phyloP scores from a whole-genome alignment of 2,113 vertebrate species.

The Anthoscopus minutus region DNA sequence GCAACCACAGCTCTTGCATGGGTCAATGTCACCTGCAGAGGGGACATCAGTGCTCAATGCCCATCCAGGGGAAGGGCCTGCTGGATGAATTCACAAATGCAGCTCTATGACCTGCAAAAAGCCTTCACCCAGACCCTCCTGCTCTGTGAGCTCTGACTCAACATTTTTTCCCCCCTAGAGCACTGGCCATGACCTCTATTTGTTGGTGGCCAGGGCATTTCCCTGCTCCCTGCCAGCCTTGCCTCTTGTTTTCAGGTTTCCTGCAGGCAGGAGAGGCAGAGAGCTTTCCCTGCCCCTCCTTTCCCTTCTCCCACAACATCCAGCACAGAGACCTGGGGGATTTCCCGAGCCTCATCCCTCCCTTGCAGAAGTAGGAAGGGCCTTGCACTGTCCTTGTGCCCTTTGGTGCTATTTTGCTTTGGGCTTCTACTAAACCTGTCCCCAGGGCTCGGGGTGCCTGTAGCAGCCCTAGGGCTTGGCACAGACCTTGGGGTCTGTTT shows the following conservation, averaged over 20 bases:
- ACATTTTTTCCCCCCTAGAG: accelerated
- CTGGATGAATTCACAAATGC: background rate
- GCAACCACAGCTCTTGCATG: background rate
- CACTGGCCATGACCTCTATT: background rate
- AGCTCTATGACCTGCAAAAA: background rate
- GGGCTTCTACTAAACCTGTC: background rate
- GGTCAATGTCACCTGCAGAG: background rate
- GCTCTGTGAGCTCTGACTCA: background rate
- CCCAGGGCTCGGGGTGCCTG: background rate
- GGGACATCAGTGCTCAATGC: background rate
- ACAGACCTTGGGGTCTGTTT: background rate
- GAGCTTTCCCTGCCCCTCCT: background rate
- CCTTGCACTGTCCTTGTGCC: background rate
- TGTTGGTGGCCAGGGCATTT: background rate
- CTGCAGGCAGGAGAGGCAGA: background rate
- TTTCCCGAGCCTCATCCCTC: background rate
- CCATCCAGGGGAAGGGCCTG: background rate
- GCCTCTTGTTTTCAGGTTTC: background rate
- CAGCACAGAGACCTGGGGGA: background rate
- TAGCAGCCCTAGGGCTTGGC: background rate
- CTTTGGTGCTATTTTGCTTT: background rate
- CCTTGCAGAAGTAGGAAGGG: background rate
- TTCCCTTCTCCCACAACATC: background rate
- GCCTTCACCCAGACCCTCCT: background rate
- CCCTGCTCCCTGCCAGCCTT: background rate